phyloP scores from a whole-genome alignment of 2,113 vertebrate genomes.

The Nycticorax nycticorax region DNA sequence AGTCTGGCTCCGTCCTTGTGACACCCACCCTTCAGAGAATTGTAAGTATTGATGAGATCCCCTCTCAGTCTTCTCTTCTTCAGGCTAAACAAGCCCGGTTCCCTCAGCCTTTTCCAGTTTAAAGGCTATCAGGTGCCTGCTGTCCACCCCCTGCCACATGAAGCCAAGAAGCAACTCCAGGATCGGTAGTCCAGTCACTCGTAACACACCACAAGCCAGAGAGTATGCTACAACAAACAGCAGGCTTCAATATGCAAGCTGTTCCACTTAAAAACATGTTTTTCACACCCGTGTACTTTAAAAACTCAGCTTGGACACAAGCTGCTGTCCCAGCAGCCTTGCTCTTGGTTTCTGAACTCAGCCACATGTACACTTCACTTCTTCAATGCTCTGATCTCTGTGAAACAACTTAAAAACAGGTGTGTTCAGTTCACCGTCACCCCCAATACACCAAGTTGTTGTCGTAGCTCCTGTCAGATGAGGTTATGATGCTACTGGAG shows the following conservation, averaged over 20 bases:
- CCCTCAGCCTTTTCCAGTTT: background rate
- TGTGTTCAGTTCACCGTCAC: background rate
- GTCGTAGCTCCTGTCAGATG: background rate
- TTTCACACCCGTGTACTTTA: rapidly evolving
- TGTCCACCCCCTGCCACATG: background rate
- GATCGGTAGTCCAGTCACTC: background rate
- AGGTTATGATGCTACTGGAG: background rate
- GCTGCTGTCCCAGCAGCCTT: background rate
- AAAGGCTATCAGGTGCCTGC: background rate
- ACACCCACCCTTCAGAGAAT: too few relatives aligned
- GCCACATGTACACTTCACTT: rapidly evolving
- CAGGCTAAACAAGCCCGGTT: too few relatives aligned
- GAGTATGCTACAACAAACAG: background rate
- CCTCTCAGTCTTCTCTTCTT: too few relatives aligned
- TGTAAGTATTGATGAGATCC: too few relatives aligned
- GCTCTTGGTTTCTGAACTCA: background rate
- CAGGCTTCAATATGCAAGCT: background rate
- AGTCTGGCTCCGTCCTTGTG: too few relatives aligned
- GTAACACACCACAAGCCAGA: background rate
- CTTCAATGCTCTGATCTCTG: background rate
- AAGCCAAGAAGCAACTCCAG: background rate
- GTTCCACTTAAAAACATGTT: background rate
- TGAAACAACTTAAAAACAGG: background rate
- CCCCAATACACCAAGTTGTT: background rate
- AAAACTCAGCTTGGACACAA: background rate